Conservation (phyloP, 2,888 invertebrate genomes). For the Horisme vitalbata region DNA sequence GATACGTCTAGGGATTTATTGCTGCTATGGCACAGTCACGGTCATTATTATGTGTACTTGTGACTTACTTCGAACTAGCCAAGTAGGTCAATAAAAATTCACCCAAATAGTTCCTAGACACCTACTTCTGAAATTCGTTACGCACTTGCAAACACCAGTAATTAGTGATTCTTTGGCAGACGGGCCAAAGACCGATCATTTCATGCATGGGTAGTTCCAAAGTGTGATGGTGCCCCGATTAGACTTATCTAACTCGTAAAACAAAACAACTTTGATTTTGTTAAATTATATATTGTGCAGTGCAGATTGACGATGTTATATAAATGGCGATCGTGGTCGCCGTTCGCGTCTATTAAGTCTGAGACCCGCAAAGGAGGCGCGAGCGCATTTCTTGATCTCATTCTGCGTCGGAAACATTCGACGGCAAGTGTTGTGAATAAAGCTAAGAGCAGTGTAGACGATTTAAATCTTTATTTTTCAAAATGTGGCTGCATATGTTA, state of each 20-base stretch:
- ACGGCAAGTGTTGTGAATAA: slow-evolving; percentile 38
- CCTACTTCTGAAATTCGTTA: slow-evolving; percentile 30
- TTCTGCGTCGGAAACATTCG: slow-evolving; percentile 44
- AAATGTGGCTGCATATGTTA: slow-evolving; percentile 53
- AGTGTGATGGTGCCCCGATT: slow-evolving; percentile 56
- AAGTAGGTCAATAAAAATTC: slow-evolving; percentile 21
- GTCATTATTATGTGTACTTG: too few species aligned
- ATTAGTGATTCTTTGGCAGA: slow-evolving; percentile 25
- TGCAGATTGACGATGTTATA: slow-evolving; percentile 65
- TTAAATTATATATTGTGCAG: slow-evolving; percentile 61
- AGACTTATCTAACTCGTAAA: slow-evolving; percentile 70
- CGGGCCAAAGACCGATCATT: slow-evolving; percentile 46
- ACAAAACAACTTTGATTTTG: slow-evolving; percentile 61
- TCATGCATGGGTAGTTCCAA: slow-evolving; percentile 56
- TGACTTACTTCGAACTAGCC: too few species aligned
- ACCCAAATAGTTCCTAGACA: too few species aligned
- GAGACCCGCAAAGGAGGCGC: slow-evolving; percentile 55
- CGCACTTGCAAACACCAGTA: slow-evolving; percentile 21
- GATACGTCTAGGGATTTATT: neutral
- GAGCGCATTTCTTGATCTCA: slow-evolving; percentile 53
- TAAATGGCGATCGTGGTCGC: slow-evolving; percentile 63
- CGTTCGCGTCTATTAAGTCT: slow-evolving; percentile 65
- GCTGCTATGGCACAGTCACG: neutral
- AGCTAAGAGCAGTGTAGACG: slow-evolving; percentile 39
- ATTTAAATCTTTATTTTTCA: slow-evolving; percentile 26